Conservation (phyloP, 2,113 vertebrate genomes). For the Psephotus haematonotus region DNA sequence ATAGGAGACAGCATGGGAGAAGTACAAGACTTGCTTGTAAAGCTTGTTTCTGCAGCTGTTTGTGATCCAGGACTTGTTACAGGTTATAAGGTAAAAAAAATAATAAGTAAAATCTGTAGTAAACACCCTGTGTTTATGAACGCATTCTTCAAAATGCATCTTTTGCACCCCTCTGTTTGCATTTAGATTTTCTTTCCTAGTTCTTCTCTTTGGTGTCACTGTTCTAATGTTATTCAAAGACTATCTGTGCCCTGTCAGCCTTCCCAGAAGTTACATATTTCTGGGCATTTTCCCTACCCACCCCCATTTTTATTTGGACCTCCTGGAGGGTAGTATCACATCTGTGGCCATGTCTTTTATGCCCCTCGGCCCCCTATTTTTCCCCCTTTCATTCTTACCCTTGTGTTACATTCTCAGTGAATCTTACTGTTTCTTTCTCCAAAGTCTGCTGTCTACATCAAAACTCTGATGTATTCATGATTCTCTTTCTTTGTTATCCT, state of each 20-base stretch:
- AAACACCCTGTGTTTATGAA: not conserved
- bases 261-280: not conserved
- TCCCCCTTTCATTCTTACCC: not conserved
- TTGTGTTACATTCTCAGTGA: not conserved
- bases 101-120: not conserved
- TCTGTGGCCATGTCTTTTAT: not conserved
- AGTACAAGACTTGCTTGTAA: constrained; percentile 91
- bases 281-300: not conserved
- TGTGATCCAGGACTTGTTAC: constrained; percentile 90
- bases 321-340: not conserved
- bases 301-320: not conserved
- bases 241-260: not conserved
- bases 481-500: not conserved
- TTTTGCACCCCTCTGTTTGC: not conserved
- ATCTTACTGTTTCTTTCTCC: not conserved
- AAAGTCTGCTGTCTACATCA: not conserved
- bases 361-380: not conserved
- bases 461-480: not conserved
- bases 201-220: not conserved
- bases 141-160: accelerated
- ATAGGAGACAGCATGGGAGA: constrained; percentile 82
- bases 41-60: constrained; percentile 88
- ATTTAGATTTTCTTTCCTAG: not conserved
- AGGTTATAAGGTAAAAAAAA: constrained; percentile 86
- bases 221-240: not conserved